These are phyloP conservation scores for Rhynchophorus ferrugineus DNA, from an alignment of 1,140 invertebrate genomes.

Conservation along the genomic window DNA sequence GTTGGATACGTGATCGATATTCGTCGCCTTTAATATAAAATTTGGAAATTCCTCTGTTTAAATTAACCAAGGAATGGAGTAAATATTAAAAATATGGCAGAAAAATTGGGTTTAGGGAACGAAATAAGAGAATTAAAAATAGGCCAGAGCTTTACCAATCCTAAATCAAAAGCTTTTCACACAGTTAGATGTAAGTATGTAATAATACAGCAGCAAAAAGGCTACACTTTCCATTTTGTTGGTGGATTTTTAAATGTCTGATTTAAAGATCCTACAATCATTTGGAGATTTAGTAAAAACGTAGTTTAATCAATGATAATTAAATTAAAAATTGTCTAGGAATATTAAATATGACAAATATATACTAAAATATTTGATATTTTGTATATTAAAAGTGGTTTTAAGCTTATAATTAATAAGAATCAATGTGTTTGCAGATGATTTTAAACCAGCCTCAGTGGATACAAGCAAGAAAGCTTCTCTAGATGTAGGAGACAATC, in stretches of 20 bases:
- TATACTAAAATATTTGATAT: too few relatives aligned
- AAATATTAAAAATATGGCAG: constrained; percentile 49
- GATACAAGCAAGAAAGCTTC: constrained; percentile 83
- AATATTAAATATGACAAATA: too few relatives aligned
- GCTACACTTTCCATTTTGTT: background rate
- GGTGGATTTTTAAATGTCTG: too few relatives aligned
- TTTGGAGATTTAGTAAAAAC: too few relatives aligned
- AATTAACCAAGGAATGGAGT: constrained; percentile 17
- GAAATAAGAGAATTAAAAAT: constrained; percentile 75
- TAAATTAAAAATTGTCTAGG: too few relatives aligned
- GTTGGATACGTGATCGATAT: background rate
- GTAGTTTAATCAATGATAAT: too few relatives aligned
- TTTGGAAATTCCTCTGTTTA: background rate
- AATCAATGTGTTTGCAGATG: constrained; percentile 59
- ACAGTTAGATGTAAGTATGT: constrained; percentile 75
- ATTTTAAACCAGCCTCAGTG: constrained; percentile 95
- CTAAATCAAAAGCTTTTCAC: constrained; percentile 68
- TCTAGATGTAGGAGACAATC: constrained; percentile 79
- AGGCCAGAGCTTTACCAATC: constrained; percentile 69
- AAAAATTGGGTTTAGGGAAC: constrained; percentile 65
- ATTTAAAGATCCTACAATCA: too few relatives aligned
- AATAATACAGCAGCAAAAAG: background rate
- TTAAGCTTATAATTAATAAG: too few relatives aligned
- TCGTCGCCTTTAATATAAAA: background rate
- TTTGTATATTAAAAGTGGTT: too few relatives aligned